These are phyloP conservation scores for Argyrosomus japonicus DNA, from an alignment of 2,113 vertebrate species.

Conservation along the genomic window DNA sequence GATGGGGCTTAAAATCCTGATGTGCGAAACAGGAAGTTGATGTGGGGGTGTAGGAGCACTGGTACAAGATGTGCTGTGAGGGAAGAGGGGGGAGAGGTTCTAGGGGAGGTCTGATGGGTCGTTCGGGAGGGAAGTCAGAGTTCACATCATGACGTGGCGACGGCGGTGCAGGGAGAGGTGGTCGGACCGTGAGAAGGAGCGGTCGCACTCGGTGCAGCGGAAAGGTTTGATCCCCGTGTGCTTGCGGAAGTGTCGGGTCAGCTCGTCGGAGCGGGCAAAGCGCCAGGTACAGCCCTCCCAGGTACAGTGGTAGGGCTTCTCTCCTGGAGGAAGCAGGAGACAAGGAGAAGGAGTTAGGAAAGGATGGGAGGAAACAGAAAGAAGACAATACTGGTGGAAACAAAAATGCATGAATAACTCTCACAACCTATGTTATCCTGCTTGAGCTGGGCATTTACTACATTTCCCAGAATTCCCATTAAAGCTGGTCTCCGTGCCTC, in stretches of 20 bases:
- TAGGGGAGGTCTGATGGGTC: neutral
- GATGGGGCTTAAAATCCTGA: slow-evolving; percentile 24
- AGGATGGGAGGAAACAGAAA: neutral
- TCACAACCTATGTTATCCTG: no score
- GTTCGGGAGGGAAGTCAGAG: neutral
- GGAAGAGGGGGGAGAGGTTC: slow-evolving; percentile 17
- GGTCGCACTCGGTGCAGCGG: slow-evolving; percentile 95
- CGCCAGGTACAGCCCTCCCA: slow-evolving; percentile 98
- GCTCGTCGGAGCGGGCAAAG: slow-evolving; percentile 95
- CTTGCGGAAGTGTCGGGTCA: slow-evolving; percentile 97
- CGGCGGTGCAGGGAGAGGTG: slow-evolving; percentile 96
- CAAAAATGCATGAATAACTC: neutral
- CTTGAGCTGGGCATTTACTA: neutral
- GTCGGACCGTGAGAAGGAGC: slow-evolving; percentile 97
- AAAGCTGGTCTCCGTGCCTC: neutral
- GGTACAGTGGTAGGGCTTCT: slow-evolving; percentile 97
- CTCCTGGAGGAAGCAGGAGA: slow-evolving; percentile 82
- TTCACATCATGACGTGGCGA: slow-evolving; percentile 97
- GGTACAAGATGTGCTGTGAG: slow-evolving; percentile 62
- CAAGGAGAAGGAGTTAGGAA: neutral
- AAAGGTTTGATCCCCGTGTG: slow-evolving; percentile 99
- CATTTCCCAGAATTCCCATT: slow-evolving; percentile 4
- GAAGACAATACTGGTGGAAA: neutral
- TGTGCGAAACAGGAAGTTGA: neutral
- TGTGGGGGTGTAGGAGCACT: slow-evolving; percentile 2